Percentiles rank a stretch among this genome's conserved stretches.
These are phyloP conservation scores for Ochotona princeps DNA, from an alignment of 2,113 vertebrate species.

Conservation along the genomic window DNA sequence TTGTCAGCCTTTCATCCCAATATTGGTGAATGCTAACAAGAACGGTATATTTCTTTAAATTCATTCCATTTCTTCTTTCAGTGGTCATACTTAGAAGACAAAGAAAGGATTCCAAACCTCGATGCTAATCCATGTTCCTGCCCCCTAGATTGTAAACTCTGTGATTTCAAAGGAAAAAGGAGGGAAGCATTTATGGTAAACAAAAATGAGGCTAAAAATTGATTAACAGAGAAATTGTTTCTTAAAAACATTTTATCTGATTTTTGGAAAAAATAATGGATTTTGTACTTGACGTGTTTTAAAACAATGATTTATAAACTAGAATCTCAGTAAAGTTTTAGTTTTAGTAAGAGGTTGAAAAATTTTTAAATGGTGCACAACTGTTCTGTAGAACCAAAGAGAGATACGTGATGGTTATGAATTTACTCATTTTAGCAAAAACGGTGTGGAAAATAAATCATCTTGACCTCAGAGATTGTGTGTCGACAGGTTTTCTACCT, in stretches of 20 bases:
- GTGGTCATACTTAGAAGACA: not conserved
- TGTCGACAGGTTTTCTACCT: not conserved
- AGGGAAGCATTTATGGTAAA: not conserved
- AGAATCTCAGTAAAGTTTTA: not conserved
- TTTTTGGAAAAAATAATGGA: not conserved
- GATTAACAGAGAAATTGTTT: not conserved
- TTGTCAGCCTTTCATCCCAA: not conserved
- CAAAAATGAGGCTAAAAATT: not conserved
- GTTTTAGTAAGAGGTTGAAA: slow-evolving; percentile 4
- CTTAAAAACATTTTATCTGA: not conserved
- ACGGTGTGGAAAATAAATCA: not conserved
- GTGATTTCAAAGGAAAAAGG: not conserved
- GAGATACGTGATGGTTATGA: not conserved
- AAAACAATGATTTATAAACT: not conserved
- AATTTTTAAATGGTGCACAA: slow-evolving; percentile 18
- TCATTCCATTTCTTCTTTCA: not conserved
- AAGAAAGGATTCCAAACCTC: not conserved
- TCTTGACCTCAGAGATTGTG: not conserved
- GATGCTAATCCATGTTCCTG: not conserved
- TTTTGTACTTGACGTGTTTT: slow-evolving; percentile 17
- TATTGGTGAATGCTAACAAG: not conserved
- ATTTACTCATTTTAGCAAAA: not conserved
- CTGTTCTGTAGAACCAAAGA: not conserved
- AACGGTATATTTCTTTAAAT: not conserved
- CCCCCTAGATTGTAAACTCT: not conserved